Evolutionary conservation across 2,113 vertebrate genomes (phyloP), one percentile per base, ranked within the genome.

Genomic region (Myiagra hebetior): DNA sequence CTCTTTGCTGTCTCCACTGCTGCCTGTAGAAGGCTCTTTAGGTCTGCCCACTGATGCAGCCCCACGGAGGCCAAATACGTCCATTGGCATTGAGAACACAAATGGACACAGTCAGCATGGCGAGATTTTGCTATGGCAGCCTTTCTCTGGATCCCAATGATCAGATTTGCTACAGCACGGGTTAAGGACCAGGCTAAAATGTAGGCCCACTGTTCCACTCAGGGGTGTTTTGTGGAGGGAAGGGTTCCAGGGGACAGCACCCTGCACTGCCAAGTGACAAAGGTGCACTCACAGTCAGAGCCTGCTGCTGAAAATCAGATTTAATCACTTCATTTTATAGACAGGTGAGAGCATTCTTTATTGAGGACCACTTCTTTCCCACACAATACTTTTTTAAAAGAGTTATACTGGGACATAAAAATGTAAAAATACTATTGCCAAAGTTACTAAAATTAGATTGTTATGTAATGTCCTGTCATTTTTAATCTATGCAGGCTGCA

Each of bases 381-480:
- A 57, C 55, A 80, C 53, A 73, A 39, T 65, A 46, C 33, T 68
- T 78, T n/a, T n/a, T 44, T 41, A 24, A 39, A 59, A 63, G 50
- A 22, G 44, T 78, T 75, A 86, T 84, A 52, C 27, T 78, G 30
- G 35, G 46, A 81, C 68, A 78, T 31, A 84, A 80, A 79, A 87
- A 53, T 37, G 17, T 52, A 73, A 80, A 94, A 91, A 78, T 35
- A 69, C 47, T 57, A 57, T 84, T 72, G 28, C 22, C 37, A 42
- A 81, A 88, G 39, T 93, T 86, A 89, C 62, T 86, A 62, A 93
- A 93, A 93, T 93, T 56, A 65, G 35, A 81, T 76, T 91, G 41
- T 75, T 89, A 72, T 44, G 39, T 81, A 74, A 83, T 21, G 9
- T 42, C 21, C 22, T 68, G 56, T 23, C 33, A 21, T 55, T 76